These are phyloP conservation scores for Muscicapa comitata DNA, from an alignment of 2,797 vertebrate genomes.

Conservation along the genomic window DNA sequence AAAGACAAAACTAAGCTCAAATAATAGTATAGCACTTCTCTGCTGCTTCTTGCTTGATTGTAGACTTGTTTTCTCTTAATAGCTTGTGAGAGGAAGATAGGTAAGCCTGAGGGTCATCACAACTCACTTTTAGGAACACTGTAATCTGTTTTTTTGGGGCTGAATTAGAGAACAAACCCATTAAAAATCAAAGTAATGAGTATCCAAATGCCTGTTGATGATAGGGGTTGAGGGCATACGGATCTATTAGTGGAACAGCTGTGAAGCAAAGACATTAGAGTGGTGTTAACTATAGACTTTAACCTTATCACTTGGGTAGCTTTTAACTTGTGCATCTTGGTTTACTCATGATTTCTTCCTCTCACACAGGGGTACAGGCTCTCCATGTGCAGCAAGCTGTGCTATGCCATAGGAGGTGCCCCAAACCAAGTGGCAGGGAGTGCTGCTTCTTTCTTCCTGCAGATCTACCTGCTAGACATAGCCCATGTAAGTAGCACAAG, in stretches of 20 bases:
- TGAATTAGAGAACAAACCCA: background rate
- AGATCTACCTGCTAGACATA: conserved; percentile 94
- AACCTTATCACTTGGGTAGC: background rate
- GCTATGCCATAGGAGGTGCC: conserved; percentile 91
- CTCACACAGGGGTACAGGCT: conserved; percentile 74
- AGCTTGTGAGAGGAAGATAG: background rate
- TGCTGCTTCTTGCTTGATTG: background rate
- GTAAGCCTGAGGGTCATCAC: background rate
- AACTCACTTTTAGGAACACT: background rate
- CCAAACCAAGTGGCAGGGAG: conserved; percentile 93
- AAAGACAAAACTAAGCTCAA: background rate
- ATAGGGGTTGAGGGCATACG: background rate
- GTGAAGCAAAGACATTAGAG: background rate
- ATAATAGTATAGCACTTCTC: background rate
- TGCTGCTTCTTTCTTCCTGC: conserved; percentile 91
- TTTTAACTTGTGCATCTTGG: background rate
- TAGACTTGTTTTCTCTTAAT: background rate
- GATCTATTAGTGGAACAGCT: background rate
- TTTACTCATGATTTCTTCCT: background rate
- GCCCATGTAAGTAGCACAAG: conserved; percentile 81
- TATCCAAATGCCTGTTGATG: background rate
- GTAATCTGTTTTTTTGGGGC: background rate
- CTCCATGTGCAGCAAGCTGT: conserved; percentile 85
- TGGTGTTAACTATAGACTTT: background rate
- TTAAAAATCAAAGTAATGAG: background rate